Conservation (phyloP, 2,797 vertebrate genomes). For the Hydrocynus forskahlii region DNA sequence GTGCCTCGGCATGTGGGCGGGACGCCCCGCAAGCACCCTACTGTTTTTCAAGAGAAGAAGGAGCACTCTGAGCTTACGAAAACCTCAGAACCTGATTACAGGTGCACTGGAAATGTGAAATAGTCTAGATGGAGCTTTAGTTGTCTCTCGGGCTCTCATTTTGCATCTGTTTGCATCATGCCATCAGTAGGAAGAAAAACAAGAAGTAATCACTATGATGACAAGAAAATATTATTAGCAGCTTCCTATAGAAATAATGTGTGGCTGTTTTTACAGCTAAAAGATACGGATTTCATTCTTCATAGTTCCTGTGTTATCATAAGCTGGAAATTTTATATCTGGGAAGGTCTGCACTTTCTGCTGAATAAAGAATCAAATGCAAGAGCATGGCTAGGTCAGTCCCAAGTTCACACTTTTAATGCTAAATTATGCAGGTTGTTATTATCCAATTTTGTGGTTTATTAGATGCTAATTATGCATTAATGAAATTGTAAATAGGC, state of each 20-base stretch:
- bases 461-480: constrained; percentile 48
- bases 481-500: constrained; percentile 36
- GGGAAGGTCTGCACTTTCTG: neutral
- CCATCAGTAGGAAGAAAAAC: neutral
- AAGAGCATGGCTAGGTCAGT: neutral
- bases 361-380: neutral
- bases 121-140: constrained; percentile 25
- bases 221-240: neutral
- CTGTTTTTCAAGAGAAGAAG: constrained; percentile 24
- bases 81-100: constrained; percentile 23
- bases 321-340: neutral
- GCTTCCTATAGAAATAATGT: neutral
- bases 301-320: neutral
- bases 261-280: neutral
- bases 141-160: constrained; percentile 13
- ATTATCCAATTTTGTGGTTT: constrained; percentile 31
- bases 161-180: constrained; percentile 18
- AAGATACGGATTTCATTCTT: neutral
- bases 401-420: constrained; percentile 17
- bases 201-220: neutral
- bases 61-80: constrained; percentile 33
- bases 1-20: constrained; percentile 36
- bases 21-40: constrained; percentile 10
- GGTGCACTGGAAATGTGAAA: constrained; percentile 34
- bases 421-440: constrained; percentile 36